Percentiles rank a stretch among this genome's conserved stretches.
These are phyloP conservation scores for Diachasma alloeum DNA, from an alignment of 1,140 invertebrate genomes.

Conservation along the genomic window DNA sequence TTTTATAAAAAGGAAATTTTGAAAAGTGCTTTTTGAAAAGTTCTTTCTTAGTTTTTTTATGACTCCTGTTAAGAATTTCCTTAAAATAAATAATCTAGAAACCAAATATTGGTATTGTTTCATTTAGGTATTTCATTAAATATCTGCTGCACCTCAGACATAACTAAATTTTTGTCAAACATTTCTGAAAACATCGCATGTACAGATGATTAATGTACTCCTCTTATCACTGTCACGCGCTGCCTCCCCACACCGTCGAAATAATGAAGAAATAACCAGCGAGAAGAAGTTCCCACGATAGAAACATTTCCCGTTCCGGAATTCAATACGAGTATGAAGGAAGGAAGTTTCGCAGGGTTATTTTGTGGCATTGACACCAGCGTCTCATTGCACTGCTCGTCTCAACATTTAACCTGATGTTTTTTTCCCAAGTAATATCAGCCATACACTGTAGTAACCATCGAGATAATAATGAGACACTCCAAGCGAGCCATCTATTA, in stretches of 20 bases:
- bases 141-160: too few species aligned
- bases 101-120: too few species aligned
- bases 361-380: slow-evolving; percentile 52
- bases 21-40: too few species aligned
- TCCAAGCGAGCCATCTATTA: background rate
- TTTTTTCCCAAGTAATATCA: background rate
- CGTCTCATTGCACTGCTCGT: too few species aligned
- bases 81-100: too few species aligned
- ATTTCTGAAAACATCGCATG: too few species aligned
- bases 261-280: background rate
- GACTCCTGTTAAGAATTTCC: too few species aligned
- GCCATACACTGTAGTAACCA: background rate
- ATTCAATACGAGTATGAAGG: slow-evolving; percentile 26
- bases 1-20: too few species aligned
- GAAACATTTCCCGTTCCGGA: slow-evolving; percentile 40
- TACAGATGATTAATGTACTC: background rate
- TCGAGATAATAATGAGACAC: slow-evolving; percentile 8
- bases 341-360: slow-evolving; percentile 42
- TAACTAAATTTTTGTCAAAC: too few species aligned
- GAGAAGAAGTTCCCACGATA: slow-evolving; percentile 38
- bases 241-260: too few species aligned
- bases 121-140: too few species aligned
- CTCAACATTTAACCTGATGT: slow-evolving; percentile 30
- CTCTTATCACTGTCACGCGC: background rate
- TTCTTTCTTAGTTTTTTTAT: too few species aligned